Evolutionary conservation across 1,140 invertebrate genomes (phyloP), one percentile per base, ranked within the genome.

Genomic region (Euwallacea fornicatus): DNA sequence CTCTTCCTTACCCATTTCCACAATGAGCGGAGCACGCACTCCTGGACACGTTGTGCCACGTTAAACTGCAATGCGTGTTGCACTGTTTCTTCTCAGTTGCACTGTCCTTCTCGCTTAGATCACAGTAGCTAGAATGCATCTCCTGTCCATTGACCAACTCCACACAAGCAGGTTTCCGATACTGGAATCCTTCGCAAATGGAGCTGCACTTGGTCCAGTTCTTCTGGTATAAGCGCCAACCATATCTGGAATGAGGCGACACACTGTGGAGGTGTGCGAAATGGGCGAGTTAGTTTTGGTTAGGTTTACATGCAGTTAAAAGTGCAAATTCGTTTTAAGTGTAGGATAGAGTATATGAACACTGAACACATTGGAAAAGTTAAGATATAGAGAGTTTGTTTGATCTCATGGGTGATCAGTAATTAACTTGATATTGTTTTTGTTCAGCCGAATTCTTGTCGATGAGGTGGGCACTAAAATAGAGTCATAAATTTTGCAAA

Each of bases 201-300:
- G 82, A 80, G 68, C 79, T 84, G 74, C 90, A 92, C 2, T 83
- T 75, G 0, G 83, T 85, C 89, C 89, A 91, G 60, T 77, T 65
- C n/a, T 82, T 77, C 11, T 86, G 80, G n/a, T 82, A 82, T 16
- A 88, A 75, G 56, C 85, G 76, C 88, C 89, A 91, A 6, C 81
- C 82, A 72, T 83, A 88, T 60, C 82, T 83, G 43, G 50, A 76
- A 70, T 15, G 58, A 55, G 46, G 16, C 8, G 59, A 67, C 59
- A 59, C 65, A 72, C 71, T 72, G 71, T 72, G 65, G 46, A 62
- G 15, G 53, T 64, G 55, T 58, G 61, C 21, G 9, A 55, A 43
- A 58, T 10, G 41, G 7, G 8, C 3, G 16, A 46, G 68, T 70
- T 70, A 70, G 68, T 66, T 46, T 56, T 44, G 21, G 69, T 65